Percentiles rank a stretch among this genome's conserved stretches.
phyloP scores from a whole-genome alignment of 2,888 invertebrate species.

The Euproctis similis region DNA sequence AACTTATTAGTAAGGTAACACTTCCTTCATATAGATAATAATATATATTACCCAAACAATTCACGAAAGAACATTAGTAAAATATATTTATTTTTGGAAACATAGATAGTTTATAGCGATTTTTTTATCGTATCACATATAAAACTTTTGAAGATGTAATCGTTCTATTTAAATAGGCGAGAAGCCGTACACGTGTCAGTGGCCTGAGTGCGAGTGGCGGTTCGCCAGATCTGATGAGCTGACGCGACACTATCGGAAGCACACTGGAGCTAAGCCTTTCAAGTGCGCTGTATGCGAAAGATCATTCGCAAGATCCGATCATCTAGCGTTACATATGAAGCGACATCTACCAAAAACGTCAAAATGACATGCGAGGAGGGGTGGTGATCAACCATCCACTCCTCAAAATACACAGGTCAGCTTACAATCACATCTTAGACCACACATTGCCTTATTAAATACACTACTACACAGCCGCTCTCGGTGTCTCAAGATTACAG shows the following conservation, averaged over 20 bases:
- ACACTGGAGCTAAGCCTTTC: conserved; percentile 97
- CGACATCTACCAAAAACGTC: conserved; percentile 93
- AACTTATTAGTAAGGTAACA: no score
- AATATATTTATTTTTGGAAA: no score
- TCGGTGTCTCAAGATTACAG: no score
- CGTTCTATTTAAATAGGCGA: conserved; percentile 82
- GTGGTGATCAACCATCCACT: conserved; percentile 60
- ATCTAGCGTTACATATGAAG: conserved; percentile 97
- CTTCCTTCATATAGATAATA: no score
- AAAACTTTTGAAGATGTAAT: no score
- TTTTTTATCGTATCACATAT: no score
- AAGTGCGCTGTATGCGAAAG: conserved; percentile 96
- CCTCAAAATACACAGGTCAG: conserved; percentile 56
- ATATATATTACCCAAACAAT: no score
- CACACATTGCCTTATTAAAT: no score
- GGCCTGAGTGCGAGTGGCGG: conserved; percentile 98
- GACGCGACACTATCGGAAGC: conserved; percentile 97
- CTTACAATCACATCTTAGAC: no score
- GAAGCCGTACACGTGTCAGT: conserved; percentile 98
- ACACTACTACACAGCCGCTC: no score
- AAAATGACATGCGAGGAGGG: conserved; percentile 77
- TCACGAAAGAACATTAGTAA: no score
- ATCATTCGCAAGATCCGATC: conserved; percentile 96
- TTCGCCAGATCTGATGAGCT: conserved; percentile 97
- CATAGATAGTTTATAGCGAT: no score